Evolutionary conservation across 1,140 invertebrate genomes (phyloP).

Genomic region (Trichogramma pretiosum): DNA sequence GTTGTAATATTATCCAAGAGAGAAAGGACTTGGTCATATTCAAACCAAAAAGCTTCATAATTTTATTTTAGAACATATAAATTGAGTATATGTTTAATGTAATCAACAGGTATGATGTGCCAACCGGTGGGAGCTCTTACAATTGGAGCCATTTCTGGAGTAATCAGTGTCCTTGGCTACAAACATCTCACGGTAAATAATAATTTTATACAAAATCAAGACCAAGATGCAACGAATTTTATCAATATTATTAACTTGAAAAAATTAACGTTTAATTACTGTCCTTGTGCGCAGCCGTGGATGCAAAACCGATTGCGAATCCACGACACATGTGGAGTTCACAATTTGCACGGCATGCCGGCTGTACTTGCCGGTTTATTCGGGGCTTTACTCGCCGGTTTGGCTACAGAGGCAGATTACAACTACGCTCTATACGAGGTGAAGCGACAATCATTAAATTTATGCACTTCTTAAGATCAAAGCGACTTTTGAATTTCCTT

Average conservation of each 20-base stretch:
- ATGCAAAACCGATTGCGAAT: constrained; percentile 60
- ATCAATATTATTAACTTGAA: background rate
- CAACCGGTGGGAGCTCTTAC: constrained; percentile 75
- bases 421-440: constrained; percentile 51
- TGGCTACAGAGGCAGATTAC: constrained; percentile 56
- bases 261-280: background rate
- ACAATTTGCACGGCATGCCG: constrained; percentile 95
- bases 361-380: constrained; percentile 76
- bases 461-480: background rate
- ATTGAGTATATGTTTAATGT: constrained; percentile 7
- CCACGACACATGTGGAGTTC: constrained; percentile 90
- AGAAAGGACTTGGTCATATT: background rate
- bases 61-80: no score
- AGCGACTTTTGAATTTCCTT: background rate
- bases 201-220: no score
- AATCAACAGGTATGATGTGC: constrained; percentile 57
- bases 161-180: constrained; percentile 80
- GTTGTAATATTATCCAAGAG: background rate
- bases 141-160: constrained; percentile 71
- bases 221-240: no score
- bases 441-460: background rate
- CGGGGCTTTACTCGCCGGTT: constrained; percentile 63
- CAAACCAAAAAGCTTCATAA: no score
- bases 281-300: constrained; percentile 57
- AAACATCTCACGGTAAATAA: constrained; percentile 68